Evolutionary conservation across 2,797 vertebrate species (phyloP).

Genomic region (Urosaurus nigricauda): DNA sequence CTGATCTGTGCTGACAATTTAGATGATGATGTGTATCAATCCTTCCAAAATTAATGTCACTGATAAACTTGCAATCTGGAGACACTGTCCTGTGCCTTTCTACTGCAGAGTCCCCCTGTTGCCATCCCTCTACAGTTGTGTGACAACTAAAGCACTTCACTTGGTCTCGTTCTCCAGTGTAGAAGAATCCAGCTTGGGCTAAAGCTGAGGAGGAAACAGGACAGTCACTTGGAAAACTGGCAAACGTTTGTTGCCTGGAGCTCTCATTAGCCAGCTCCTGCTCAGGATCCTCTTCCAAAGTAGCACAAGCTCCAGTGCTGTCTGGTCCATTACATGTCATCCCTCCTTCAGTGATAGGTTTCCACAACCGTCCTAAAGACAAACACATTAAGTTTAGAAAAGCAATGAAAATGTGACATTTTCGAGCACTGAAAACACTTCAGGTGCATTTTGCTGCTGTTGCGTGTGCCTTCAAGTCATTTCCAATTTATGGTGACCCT

Average conservation of each 20-base stretch:
- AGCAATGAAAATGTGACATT: background rate
- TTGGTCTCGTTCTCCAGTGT: slow-evolving; percentile 86
- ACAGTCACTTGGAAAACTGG: slow-evolving; percentile 79
- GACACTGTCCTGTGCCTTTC: slow-evolving; percentile 88
- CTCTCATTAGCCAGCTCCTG: slow-evolving; percentile 82
- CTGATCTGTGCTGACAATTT: slow-evolving; percentile 70
- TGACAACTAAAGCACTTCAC: slow-evolving; percentile 93
- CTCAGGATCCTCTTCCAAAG: slow-evolving; percentile 51
- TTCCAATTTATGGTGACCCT: no score
- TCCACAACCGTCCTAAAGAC: slow-evolving; percentile 69
- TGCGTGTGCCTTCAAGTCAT: no score
- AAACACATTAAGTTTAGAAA: slow-evolving; percentile 58
- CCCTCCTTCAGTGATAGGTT: slow-evolving; percentile 62
- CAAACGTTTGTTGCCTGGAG: slow-evolving; percentile 84
- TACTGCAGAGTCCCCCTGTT: slow-evolving; percentile 83
- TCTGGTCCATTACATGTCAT: slow-evolving; percentile 76
- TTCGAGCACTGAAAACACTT: background rate
- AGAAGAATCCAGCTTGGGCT: slow-evolving; percentile 91
- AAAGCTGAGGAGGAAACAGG: slow-evolving; percentile 82
- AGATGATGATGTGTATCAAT: slow-evolving; percentile 29
- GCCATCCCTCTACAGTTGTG: slow-evolving; percentile 88
- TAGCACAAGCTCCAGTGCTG: slow-evolving; percentile 53
- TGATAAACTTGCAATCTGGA: slow-evolving; percentile 90
- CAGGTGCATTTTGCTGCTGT: background rate
- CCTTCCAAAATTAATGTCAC: slow-evolving; percentile 72